Percentiles rank a stretch among this genome's conserved stretches.
phyloP scores from a whole-genome alignment of 1,140 invertebrate species.

The Papilio xuthus region DNA sequence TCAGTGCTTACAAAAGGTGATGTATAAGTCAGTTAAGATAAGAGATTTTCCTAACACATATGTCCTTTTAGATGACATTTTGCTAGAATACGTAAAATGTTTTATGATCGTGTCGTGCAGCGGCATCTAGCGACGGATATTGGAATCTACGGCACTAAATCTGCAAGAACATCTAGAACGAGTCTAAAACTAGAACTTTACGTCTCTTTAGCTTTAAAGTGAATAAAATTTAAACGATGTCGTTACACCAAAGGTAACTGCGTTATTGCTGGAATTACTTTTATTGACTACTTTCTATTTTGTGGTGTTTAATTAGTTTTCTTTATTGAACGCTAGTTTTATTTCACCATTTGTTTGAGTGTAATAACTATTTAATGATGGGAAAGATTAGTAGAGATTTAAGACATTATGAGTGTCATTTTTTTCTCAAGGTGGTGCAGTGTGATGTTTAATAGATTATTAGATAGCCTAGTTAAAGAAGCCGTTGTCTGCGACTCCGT shows the following conservation, averaged over 20 bases:
- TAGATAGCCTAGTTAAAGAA: too few relatives aligned
- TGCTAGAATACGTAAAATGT: constrained; percentile 44
- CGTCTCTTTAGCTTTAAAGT: constrained; percentile 54
- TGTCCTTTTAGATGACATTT: background rate
- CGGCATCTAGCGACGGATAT: constrained; percentile 64
- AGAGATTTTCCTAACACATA: background rate
- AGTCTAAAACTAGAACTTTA: constrained; percentile 59
- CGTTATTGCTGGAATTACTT: constrained; percentile 49
- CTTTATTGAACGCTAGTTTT: constrained; percentile 4
- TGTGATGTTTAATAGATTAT: too few relatives aligned
- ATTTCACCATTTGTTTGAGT: background rate
- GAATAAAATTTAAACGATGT: constrained; percentile 70
- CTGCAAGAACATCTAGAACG: constrained; percentile 44
- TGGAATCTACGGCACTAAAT: constrained; percentile 52
- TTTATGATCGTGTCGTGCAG: constrained; percentile 53
- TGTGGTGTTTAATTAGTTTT: background rate
- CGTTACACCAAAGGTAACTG: constrained; percentile 56
- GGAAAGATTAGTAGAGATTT: background rate
- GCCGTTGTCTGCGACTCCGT: too few relatives aligned
- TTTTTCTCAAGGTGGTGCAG: too few relatives aligned
- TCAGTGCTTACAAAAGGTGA: background rate
- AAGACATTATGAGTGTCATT: too few relatives aligned
- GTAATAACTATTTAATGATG: background rate
- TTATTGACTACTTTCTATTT: constrained; percentile 9
- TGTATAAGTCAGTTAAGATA: background rate